Evolutionary conservation across 2,113 vertebrate genomes (phyloP), one percentile per base, ranked within the genome.

Genomic region (Nibea coibor): DNA sequence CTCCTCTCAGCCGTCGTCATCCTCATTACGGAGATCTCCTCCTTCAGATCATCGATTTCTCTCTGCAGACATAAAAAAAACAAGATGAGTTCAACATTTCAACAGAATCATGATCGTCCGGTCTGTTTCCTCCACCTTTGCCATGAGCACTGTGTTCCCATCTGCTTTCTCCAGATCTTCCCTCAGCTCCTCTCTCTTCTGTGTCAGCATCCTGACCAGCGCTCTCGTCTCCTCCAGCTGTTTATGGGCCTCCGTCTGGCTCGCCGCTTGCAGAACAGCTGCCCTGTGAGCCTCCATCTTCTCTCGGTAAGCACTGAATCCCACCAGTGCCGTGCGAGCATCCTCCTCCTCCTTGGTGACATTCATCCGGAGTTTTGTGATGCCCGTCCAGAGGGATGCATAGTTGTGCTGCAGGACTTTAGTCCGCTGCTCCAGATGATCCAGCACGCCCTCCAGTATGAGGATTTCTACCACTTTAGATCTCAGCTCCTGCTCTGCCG

Each of bases 261-360:
- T 91, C 16, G 72, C 70, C 0, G 76, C 71, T 1, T 15, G 67
- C 47, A 62, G 3, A 17, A 89, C 56, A 2, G 88, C 89, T 0
- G 59, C 78, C 50, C 78, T 90, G 90, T 94, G 92, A 20, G 5
- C 61, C 53, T 86, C 67, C 87, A 94, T 94, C 73, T 93, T 94
- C 2, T 58, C 77, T 14, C 88, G 72, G 81, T 94, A 94, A 26
- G 53, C 10, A 43, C 56, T 64, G 68, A 93, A 91, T 31, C 4
- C 35, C 4, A n/a, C 68, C 64, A 82, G 67, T 0, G 62, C 39
- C 5, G 11, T 4, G 14, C 5, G 22, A 17, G 66, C 83, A 0
- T 5, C 70, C 74, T 93, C 91, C 65, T 86, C 80, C 59, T 92
- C 83, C 22, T 93, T 88, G 3, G 64, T 62, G 1, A 85, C 84